phyloP scores from a whole-genome alignment of 2,888 invertebrate species.

The Phrixothrix hirtus region DNA sequence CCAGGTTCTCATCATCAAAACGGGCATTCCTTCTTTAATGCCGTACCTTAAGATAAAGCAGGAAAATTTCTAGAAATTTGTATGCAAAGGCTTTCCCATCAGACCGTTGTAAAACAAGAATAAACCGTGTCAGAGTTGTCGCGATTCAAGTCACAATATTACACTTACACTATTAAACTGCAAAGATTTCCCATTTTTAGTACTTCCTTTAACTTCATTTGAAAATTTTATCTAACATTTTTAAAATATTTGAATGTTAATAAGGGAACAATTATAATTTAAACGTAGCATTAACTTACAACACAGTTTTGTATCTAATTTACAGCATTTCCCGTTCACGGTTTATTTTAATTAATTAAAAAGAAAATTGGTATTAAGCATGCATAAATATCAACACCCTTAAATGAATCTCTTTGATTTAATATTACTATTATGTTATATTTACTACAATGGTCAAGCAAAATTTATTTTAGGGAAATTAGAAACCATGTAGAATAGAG shows the following conservation, averaged over 20 bases:
- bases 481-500: not conserved
- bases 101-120: slow-evolving; percentile 30
- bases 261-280: too few relatives aligned
- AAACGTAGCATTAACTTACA: too few relatives aligned
- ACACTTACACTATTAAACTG: slow-evolving; percentile 22
- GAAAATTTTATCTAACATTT: not conserved
- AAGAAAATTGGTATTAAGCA: too few relatives aligned
- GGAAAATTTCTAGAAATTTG: slow-evolving; percentile 33
- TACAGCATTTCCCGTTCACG: too few relatives aligned
- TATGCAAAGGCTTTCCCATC: slow-evolving; percentile 33
- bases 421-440: too few relatives aligned
- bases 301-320: too few relatives aligned
- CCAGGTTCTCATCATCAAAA: slow-evolving; percentile 16
- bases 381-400: too few relatives aligned
- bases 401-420: too few relatives aligned
- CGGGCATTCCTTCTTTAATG: slow-evolving; percentile 20
- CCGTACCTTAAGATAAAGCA: slow-evolving; percentile 26
- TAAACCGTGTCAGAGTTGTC: slow-evolving; percentile 29
- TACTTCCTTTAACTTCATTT: not conserved
- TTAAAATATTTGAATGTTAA: too few relatives aligned
- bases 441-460: too few relatives aligned
- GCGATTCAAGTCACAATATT: slow-evolving; percentile 25
- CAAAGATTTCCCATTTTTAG: slow-evolving; percentile 5
- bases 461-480: too few relatives aligned
- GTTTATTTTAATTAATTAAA: too few relatives aligned